phyloP scores from a whole-genome alignment of 1,140 invertebrate species.

The Drosophila suzukii region DNA sequence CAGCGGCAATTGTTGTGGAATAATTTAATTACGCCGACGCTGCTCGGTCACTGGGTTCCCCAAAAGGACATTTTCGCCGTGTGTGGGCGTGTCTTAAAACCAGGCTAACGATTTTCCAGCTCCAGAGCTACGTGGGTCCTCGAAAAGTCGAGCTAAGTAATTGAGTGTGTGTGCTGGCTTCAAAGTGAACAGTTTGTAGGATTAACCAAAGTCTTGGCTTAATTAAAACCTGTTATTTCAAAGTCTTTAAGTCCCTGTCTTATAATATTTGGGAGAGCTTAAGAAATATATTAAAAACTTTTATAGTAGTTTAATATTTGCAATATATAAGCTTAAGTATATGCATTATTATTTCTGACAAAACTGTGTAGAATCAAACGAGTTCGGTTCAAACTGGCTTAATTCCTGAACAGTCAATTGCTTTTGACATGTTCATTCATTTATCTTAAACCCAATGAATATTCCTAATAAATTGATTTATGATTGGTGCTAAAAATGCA shows the following conservation, averaged over 20 bases:
- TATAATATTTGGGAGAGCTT: neutral
- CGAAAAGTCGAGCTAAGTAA: conserved; percentile 35
- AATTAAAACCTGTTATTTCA: conserved; percentile 32
- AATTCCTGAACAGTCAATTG: neutral
- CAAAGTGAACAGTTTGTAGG: conserved; percentile 24
- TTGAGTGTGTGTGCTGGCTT: conserved; percentile 23
- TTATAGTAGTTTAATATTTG: no score
- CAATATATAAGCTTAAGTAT: no score
- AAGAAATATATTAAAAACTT: neutral
- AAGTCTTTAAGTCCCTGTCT: neutral
- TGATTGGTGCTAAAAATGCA: neutral
- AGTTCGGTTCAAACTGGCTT: neutral
- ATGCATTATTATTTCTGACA: no score
- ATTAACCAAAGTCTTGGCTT: conserved; percentile 18
- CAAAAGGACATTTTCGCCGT: conserved; percentile 10
- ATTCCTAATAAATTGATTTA: neutral
- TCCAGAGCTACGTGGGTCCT: conserved; percentile 7
- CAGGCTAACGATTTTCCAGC: conserved; percentile 17
- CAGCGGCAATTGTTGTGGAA: conserved; percentile 55
- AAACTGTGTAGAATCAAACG: neutral
- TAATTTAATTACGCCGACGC: conserved; percentile 68
- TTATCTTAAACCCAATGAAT: neutral
- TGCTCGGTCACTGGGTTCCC: conserved; percentile 25
- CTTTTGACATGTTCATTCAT: neutral
- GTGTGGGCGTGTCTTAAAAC: conserved; percentile 14